A percentile compares a stretch with the other conserved stretches of the same genome.
Conservation (phyloP, 2,113 vertebrate species). For the Asarcornis scutulata region DNA sequence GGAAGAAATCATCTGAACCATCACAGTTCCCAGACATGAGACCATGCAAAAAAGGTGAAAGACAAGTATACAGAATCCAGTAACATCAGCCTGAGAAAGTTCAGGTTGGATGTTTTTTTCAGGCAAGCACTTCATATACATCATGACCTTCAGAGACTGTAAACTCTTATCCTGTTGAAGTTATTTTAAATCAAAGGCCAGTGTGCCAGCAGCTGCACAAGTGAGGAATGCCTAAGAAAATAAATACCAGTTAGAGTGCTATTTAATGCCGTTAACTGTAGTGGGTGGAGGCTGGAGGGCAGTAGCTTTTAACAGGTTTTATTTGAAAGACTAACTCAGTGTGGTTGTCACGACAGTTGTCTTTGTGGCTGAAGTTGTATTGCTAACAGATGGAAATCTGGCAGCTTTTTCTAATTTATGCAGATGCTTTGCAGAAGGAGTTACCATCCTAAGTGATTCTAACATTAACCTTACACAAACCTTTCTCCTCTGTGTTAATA, state of each 20-base stretch:
- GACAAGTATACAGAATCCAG: neutral
- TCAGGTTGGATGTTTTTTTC: conserved; percentile 41
- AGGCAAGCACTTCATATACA: conserved; percentile 34
- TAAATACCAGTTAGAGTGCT: conserved; percentile 75
- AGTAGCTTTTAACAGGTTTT: conserved; percentile 81
- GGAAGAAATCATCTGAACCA: conserved; percentile 55
- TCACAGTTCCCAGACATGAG: neutral
- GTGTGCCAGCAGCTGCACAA: conserved; percentile 68
- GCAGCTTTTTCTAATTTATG: conserved; percentile 68
- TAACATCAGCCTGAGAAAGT: conserved; percentile 19
- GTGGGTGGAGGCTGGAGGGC: conserved; percentile 74
- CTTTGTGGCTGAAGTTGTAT: conserved; percentile 75
- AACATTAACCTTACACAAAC: conserved; percentile 64
- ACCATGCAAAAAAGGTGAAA: conserved; percentile 14
- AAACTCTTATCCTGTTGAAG: conserved; percentile 58
- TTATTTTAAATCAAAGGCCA: conserved; percentile 78
- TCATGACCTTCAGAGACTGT: conserved; percentile 60
- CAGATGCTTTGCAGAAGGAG: conserved; percentile 69
- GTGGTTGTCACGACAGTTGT: conserved; percentile 80
- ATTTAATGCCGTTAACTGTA: conserved; percentile 74
- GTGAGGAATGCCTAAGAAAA: conserved; percentile 79
- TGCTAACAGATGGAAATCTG: conserved; percentile 81
- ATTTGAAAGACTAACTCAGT: conserved; percentile 80
- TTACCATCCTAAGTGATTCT: conserved; percentile 54
- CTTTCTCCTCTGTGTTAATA: conserved; percentile 47